These are phyloP conservation scores for Brachyopa scutellaris DNA, from an alignment of 2,888 invertebrate species.

Conservation along the genomic window DNA sequence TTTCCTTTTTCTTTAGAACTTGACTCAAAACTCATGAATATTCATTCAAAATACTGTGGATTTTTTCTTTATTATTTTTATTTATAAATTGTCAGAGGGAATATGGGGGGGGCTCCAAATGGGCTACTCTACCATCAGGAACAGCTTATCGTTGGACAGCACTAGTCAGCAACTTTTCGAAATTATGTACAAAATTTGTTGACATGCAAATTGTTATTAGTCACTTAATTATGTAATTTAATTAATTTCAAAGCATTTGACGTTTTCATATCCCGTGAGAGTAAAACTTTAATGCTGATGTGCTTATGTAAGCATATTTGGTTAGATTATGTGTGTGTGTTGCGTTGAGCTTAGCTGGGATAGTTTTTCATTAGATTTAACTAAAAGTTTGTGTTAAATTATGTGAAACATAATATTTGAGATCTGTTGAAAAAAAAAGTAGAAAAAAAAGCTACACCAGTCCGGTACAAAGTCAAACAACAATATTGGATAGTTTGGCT, in stretches of 20 bases:
- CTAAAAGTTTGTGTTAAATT: neutral
- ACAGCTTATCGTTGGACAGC: slow-evolving; percentile 9
- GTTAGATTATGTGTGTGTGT: neutral
- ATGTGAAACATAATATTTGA: no score
- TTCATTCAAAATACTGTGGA: slow-evolving; percentile 45
- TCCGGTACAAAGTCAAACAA: no score
- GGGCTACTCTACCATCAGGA: no score
- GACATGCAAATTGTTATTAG: slow-evolving; percentile 42
- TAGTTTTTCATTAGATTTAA: neutral
- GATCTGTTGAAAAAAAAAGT: no score
- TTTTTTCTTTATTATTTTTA: slow-evolving; percentile 2
- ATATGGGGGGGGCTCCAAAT: no score
- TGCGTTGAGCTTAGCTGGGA: neutral
- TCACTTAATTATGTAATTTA: slow-evolving; percentile 30
- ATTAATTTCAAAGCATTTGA: slow-evolving; percentile 19
- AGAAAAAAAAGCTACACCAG: no score
- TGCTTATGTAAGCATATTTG: neutral
- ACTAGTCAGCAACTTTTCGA: slow-evolving; percentile 18
- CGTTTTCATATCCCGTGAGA: slow-evolving; percentile 19
- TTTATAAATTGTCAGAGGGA: slow-evolving; percentile 21
- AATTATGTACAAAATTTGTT: slow-evolving; percentile 16
- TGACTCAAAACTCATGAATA: slow-evolving; percentile 36
- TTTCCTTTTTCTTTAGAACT: slow-evolving; percentile 11
- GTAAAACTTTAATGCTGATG: neutral
- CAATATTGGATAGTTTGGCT: no score